These are phyloP conservation scores for Clavelina lepadiformis DNA, from an alignment of 23 tunicate species.

Conservation along the genomic window DNA sequence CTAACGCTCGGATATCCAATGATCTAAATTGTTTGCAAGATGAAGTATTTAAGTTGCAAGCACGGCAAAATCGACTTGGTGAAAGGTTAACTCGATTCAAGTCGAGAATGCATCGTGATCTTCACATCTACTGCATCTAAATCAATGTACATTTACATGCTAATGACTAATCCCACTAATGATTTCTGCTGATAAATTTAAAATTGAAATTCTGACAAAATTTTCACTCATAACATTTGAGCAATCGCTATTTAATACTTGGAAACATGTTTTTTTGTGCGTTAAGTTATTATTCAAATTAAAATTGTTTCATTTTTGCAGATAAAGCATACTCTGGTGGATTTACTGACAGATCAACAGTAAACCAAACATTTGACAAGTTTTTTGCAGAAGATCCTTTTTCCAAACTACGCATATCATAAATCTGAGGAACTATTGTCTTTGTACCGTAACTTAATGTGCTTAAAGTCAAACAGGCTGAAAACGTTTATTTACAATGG, in stretches of 20 bases:
- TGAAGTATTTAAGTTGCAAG: constrained; percentile 2
- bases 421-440: no score
- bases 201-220: not conserved
- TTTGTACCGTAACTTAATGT: no score
- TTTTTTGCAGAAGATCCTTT: constrained; percentile 18
- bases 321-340: not conserved
- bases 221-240: not conserved
- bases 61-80: constrained; percentile 21
- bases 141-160: not conserved
- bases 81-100: constrained; percentile 1
- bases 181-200: not conserved
- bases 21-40: constrained; percentile 5
- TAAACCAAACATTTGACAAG: constrained; percentile 12
- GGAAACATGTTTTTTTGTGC: constrained; percentile 3
- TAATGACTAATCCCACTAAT: no score
- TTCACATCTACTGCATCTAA: constrained; percentile 1
- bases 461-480: constrained; percentile 13
- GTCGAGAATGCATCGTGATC: not conserved
- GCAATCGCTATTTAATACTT: not conserved
- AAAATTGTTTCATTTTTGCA: no score
- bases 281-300: no score
- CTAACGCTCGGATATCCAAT: constrained; percentile 1
- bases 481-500: not conserved
- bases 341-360: constrained; percentile 17
- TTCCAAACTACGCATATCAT: constrained; percentile 8